Evolutionary conservation across 2,797 vertebrate species (phyloP).

Genomic region (Oophaga sylvatica): DNA sequence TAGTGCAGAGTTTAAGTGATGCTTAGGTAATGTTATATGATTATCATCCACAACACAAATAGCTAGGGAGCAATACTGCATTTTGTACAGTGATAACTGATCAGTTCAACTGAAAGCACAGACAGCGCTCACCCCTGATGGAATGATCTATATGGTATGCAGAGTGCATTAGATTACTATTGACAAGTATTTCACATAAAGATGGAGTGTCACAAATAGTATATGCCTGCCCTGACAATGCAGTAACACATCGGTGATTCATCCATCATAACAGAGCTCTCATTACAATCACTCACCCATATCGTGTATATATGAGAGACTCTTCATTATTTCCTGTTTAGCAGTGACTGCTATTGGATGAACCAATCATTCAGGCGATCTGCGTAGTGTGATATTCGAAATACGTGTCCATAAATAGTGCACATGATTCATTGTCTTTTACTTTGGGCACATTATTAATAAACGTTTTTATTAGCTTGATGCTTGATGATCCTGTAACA

Average conservation of each 20-base stretch:
- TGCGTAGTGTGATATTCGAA: slow-evolving; percentile 13
- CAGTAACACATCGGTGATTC: slow-evolving; percentile 36
- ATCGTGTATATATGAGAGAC: slow-evolving; percentile 35
- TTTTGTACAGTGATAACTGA: background rate
- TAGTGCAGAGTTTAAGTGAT: background rate
- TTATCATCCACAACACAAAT: background rate
- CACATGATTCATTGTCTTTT: background rate
- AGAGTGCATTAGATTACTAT: background rate
- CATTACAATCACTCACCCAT: slow-evolving; percentile 46
- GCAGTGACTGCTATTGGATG: slow-evolving; percentile 37
- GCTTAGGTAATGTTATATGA: background rate
- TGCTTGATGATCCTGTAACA: background rate
- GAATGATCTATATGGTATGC: slow-evolving; percentile 3
- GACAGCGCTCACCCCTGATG: background rate
- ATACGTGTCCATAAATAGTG: slow-evolving; percentile 5
- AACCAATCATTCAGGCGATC: slow-evolving; percentile 29
- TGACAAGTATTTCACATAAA: slow-evolving; percentile 1
- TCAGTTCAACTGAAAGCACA: background rate
- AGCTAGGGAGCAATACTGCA: background rate
- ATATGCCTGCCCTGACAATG: slow-evolving; percentile 27
- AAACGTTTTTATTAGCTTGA: background rate
- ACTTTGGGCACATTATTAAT: background rate
- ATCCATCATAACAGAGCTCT: slow-evolving; percentile 49
- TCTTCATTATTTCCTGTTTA: slow-evolving; percentile 50
- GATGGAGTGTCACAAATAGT: background rate